Percentiles rank a stretch among this genome's conserved stretches.
Conservation (phyloP, 1,140 invertebrate genomes). For the Potamilus streckersoni region DNA sequence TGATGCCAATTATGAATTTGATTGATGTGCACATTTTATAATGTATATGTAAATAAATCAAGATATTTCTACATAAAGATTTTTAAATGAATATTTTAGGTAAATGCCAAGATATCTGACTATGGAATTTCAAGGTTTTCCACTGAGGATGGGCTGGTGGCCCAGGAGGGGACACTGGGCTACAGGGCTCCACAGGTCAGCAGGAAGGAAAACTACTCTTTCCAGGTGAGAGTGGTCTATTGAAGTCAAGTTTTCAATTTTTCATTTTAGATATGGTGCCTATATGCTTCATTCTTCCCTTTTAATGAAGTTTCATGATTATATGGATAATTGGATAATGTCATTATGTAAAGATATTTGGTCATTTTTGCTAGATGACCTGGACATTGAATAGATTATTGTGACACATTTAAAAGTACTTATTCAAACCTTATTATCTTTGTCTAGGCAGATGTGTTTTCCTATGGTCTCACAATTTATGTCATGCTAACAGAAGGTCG, state of each 20-base stretch:
- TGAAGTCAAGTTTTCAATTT: neutral
- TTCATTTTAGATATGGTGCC: neutral
- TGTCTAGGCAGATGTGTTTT: slow-evolving; percentile 62
- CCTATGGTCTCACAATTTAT: slow-evolving; percentile 60
- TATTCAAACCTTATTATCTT: slow-evolving; percentile 1
- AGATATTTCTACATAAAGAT: too few relatives aligned
- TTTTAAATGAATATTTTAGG: slow-evolving; percentile 37
- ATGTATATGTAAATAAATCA: too few relatives aligned
- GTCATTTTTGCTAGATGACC: neutral
- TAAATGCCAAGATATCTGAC: slow-evolving; percentile 65
- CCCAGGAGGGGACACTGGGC: slow-evolving; percentile 61
- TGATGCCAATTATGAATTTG: too few relatives aligned
- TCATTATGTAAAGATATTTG: neutral
- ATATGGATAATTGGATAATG: too few relatives aligned
- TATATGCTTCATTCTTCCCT: neutral
- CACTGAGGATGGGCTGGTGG: slow-evolving; percentile 51
- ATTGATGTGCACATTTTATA: too few relatives aligned
- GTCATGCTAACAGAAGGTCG: slow-evolving; percentile 52
- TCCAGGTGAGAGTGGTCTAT: slow-evolving; percentile 39
- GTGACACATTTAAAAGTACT: neutral
- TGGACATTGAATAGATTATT: neutral
- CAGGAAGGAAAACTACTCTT: slow-evolving; percentile 58
- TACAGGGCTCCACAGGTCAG: slow-evolving; percentile 63
- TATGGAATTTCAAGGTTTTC: slow-evolving; percentile 64
- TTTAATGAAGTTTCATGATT: neutral